Percentiles rank a stretch among this genome's conserved stretches.
Conservation (phyloP, 2,797 vertebrate species). For the Parotocinclus haroldoi region DNA sequence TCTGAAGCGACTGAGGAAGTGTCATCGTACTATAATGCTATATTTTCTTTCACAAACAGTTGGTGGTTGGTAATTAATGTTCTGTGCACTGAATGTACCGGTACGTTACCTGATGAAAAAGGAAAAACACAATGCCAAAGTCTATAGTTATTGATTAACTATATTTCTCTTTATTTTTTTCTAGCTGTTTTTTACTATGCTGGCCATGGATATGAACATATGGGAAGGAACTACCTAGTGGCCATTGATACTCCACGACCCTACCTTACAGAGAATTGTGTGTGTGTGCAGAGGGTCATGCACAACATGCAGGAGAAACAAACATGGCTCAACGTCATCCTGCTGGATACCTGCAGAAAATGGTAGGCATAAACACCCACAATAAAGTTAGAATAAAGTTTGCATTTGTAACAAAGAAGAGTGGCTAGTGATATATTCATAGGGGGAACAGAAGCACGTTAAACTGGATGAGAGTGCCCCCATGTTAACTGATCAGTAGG, state of each 20-base stretch:
- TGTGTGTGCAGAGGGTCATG: conserved; percentile 85
- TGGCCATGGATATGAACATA: conserved; percentile 81
- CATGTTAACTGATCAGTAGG: too few relatives aligned
- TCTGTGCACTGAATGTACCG: too few relatives aligned
- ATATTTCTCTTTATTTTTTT: neutral
- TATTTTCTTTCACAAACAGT: too few relatives aligned
- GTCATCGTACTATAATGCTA: too few relatives aligned
- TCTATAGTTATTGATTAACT: neutral
- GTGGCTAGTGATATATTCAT: too few relatives aligned
- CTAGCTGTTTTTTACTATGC: conserved; percentile 88
- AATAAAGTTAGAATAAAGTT: neutral
- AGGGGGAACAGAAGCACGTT: too few relatives aligned
- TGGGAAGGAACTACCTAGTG: conserved; percentile 86
- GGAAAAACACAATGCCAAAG: neutral
- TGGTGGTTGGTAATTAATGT: too few relatives aligned
- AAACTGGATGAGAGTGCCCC: too few relatives aligned
- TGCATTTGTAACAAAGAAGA: too few relatives aligned
- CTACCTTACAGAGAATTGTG: conserved; percentile 77
- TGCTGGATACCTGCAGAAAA: conserved; percentile 86
- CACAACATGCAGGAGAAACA: conserved; percentile 76
- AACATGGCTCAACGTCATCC: conserved; percentile 77
- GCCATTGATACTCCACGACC: conserved; percentile 83
- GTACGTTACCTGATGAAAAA: too few relatives aligned
- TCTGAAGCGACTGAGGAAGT: too few relatives aligned
- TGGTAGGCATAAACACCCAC: conserved; percentile 65